Conservation (phyloP, 2,888 invertebrate species). For the Escarpia spicata region DNA sequence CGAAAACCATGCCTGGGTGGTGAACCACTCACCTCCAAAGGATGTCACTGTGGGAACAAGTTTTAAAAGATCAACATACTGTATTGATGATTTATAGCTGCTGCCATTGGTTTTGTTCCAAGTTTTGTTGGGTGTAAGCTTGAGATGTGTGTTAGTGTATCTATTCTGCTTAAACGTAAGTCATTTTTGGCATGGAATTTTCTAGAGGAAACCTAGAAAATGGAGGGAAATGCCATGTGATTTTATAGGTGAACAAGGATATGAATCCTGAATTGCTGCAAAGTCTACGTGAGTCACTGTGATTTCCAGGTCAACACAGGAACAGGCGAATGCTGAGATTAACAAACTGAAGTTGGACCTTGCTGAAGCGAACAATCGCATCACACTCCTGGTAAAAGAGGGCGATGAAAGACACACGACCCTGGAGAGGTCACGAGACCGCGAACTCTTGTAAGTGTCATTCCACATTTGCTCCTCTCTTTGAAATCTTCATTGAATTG, state of each 20-base stretch:
- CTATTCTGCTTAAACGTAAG: no score
- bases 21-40: no score
- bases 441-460: conserved; percentile 71
- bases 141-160: no score
- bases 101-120: no score
- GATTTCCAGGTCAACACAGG: conserved; percentile 24
- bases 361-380: conserved; percentile 83
- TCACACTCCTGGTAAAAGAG: conserved; percentile 84
- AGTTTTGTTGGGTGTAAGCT: no score
- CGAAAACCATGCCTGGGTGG: no score
- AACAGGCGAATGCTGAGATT: conserved; percentile 71
- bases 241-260: not conserved
- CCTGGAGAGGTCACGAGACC: conserved; percentile 80
- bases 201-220: no score
- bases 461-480: not conserved
- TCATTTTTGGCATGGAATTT: no score
- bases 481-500: not conserved
- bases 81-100: no score
- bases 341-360: conserved; percentile 84
- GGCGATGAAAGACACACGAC: conserved; percentile 89
- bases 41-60: no score
- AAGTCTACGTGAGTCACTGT: not conserved
- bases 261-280: not conserved
- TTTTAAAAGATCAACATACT: no score
- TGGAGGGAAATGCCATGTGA: not conserved